These are phyloP conservation scores for Xestoiulus laeticollis DNA, from an alignment of 2,888 invertebrate genomes.

Conservation along the genomic window DNA sequence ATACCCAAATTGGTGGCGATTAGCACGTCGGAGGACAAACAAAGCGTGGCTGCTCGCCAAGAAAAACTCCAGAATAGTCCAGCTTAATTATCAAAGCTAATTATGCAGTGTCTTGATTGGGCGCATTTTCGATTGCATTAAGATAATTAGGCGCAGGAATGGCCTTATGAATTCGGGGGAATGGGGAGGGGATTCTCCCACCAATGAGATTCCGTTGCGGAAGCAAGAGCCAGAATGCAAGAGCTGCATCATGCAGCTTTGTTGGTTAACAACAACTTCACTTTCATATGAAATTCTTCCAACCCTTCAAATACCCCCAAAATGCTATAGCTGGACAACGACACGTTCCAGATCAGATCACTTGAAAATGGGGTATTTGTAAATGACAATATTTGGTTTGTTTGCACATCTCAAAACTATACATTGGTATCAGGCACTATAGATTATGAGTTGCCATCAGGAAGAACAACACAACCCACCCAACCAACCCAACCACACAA, in stretches of 20 bases:
- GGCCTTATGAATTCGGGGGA: neutral
- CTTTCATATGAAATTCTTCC: neutral
- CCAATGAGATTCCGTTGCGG: neutral
- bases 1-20: neutral
- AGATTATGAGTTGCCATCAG: no score
- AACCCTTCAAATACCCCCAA: neutral
- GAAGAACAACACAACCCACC: no score
- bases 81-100: conserved; percentile 44
- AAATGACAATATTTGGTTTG: no score
- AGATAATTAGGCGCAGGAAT: conserved; percentile 9
- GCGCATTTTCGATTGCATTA: conserved; percentile 43
- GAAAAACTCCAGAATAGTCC: conserved; percentile 5
- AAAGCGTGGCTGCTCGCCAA: conserved; percentile 14
- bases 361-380: no score
- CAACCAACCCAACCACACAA: no score
- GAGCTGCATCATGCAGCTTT: neutral
- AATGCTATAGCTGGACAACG: neutral
- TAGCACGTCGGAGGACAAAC: conserved; percentile 33
- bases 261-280: neutral
- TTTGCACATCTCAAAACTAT: no score
- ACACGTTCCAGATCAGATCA: neutral
- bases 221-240: neutral
- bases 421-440: no score
- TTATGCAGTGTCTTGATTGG: conserved; percentile 43
- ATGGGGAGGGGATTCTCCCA: neutral